phyloP scores from a whole-genome alignment of 2,113 vertebrate genomes.

The Hemiprocne comata region DNA sequence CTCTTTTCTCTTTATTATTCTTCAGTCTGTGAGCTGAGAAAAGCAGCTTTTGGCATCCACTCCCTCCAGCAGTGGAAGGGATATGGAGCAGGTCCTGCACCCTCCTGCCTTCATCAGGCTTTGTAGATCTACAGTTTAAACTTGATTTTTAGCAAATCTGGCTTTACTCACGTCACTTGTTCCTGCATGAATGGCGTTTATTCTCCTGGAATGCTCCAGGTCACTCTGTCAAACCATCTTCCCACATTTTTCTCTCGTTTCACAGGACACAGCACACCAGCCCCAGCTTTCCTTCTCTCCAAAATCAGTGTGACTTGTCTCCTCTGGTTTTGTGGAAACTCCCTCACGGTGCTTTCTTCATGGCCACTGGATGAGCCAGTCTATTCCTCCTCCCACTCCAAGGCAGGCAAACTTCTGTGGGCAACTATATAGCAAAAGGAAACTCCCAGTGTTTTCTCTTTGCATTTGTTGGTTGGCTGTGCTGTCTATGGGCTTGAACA shows the following conservation, averaged over 20 bases:
- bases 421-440: background rate
- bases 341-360: background rate
- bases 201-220: background rate
- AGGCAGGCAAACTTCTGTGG: background rate
- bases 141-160: background rate
- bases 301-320: background rate
- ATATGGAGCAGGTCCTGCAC: background rate
- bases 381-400: conserved; percentile 34
- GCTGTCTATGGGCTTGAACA: background rate
- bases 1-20: too few relatives aligned
- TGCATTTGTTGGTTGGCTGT: background rate
- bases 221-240: background rate
- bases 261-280: background rate
- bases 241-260: background rate
- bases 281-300: background rate
- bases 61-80: background rate
- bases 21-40: background rate
- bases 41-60: background rate
- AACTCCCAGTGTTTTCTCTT: background rate
- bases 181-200: background rate
- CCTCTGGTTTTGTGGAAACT: conserved; percentile 3
- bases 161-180: background rate
- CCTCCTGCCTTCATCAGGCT: background rate
- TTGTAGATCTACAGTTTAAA: background rate
- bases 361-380: conserved; percentile 20